These are phyloP conservation scores for Oophaga sylvatica DNA, from an alignment of 2,797 vertebrate genomes.

Conservation along the genomic window DNA sequence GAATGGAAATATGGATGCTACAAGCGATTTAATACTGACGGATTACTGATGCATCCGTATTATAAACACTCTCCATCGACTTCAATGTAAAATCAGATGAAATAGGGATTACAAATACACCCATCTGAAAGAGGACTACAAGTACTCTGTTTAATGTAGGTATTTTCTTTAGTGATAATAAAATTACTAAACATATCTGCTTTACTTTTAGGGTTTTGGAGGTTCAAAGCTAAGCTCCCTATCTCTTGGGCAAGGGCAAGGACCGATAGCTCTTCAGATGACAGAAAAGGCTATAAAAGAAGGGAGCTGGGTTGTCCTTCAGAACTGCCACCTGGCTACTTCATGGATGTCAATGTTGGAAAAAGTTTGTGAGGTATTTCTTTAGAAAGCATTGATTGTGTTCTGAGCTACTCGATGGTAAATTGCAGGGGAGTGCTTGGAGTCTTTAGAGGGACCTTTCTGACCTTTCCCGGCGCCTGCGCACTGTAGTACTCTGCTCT, in stretches of 20 bases:
- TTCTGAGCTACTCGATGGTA: background rate
- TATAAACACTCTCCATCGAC: no score
- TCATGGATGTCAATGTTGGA: constrained; percentile 91
- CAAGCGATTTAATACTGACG: no score
- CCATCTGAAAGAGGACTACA: no score
- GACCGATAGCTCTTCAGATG: constrained; percentile 88
- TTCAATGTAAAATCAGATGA: no score
- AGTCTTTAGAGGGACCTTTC: no score
- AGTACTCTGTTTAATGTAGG: background rate
- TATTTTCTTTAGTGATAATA: background rate
- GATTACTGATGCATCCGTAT: no score
- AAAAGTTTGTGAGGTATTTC: constrained; percentile 86
- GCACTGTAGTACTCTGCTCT: no score
- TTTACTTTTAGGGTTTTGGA: constrained; percentile 78
- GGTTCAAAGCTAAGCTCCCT: constrained; percentile 84
- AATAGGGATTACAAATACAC: no score
- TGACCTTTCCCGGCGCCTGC: no score
- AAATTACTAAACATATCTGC: background rate
- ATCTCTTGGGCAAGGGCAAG: constrained; percentile 91
- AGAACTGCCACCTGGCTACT: constrained; percentile 90
- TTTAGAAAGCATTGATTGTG: background rate
- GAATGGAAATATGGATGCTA: no score
- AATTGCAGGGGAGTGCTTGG: background rate
- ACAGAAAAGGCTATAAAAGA: constrained; percentile 82
- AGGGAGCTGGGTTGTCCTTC: constrained; percentile 89